A percentile compares a stretch with the other conserved stretches of the same genome.
These are phyloP conservation scores for Eulemur mongoz DNA, from an alignment of 2,797 vertebrate genomes.

Conservation along the genomic window DNA sequence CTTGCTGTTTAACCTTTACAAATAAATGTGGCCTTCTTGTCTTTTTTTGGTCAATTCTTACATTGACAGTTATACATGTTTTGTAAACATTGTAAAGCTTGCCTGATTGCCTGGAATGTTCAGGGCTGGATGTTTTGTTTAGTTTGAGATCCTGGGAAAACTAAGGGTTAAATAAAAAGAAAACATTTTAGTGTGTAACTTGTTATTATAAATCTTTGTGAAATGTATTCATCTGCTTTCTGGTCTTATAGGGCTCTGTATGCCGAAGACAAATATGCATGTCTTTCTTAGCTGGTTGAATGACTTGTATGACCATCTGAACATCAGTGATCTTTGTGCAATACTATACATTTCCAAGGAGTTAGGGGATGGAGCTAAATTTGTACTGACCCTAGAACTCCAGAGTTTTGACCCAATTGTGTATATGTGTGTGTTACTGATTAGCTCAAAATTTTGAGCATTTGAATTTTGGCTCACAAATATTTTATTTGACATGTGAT, in stretches of 20 bases:
- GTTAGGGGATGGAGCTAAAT: background rate
- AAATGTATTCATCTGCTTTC: background rate
- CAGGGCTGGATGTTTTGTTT: background rate
- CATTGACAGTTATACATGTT: background rate
- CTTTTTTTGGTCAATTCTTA: slow-evolving; percentile 6
- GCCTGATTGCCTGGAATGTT: background rate
- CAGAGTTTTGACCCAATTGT: background rate
- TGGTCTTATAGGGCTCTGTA: background rate
- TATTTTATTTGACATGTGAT: background rate
- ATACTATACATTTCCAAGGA: background rate
- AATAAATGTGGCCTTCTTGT: background rate
- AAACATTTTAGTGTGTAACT: background rate
- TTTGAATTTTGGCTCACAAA: background rate
- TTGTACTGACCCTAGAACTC: background rate
- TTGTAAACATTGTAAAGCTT: background rate
- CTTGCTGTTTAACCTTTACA: slow-evolving; percentile 50
- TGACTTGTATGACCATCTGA: background rate
- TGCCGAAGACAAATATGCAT: background rate
- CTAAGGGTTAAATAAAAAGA: background rate
- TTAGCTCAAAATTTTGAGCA: background rate
- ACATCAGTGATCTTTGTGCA: background rate
- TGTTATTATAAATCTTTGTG: background rate
- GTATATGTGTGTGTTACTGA: background rate
- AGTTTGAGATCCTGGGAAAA: background rate
- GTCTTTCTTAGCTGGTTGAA: background rate